A percentile compares a stretch with the other conserved stretches of the same genome.
phyloP scores from a whole-genome alignment of 2,888 invertebrate genomes.

The Pollenia labialis region DNA sequence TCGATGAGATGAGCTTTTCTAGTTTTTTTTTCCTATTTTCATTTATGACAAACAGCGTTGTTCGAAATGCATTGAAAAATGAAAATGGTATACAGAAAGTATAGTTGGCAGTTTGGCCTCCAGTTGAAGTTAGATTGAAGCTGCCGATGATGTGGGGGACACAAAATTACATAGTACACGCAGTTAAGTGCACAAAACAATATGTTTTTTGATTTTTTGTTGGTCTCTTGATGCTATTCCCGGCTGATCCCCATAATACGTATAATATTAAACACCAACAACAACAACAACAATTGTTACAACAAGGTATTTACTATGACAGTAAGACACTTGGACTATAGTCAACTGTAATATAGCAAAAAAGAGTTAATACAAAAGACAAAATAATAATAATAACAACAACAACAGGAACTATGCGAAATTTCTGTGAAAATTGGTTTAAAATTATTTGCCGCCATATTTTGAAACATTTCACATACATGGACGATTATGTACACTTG shows the following conservation, averaged over 20 bases:
- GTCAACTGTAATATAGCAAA: conserved; percentile 36
- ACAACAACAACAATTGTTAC: conserved; percentile 35
- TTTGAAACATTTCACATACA: conserved; percentile 60
- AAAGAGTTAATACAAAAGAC: conserved; percentile 37
- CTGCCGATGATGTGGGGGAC: conserved; percentile 73
- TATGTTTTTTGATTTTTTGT: conserved; percentile 3
- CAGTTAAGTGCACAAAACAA: conserved; percentile 55
- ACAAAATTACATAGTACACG: conserved; percentile 68
- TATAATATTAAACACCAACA: conserved; percentile 34
- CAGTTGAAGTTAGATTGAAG: conserved; percentile 71
- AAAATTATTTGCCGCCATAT: conserved; percentile 74
- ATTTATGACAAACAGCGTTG: conserved; percentile 69
- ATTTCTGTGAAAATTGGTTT: conserved; percentile 76
- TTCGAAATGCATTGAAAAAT: conserved; percentile 47
- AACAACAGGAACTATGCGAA: conserved; percentile 75
- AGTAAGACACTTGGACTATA: conserved; percentile 57
- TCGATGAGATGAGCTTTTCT: conserved; percentile 31
- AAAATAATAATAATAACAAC: conserved; percentile 47
- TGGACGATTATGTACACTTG: conserved; percentile 47
- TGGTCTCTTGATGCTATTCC: conserved; percentile 39
- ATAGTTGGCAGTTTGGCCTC: conserved; percentile 60
- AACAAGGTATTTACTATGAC: conserved; percentile 69
- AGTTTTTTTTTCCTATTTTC: conserved; percentile 24
- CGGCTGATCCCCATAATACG: conserved; percentile 50
- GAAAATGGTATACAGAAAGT: conserved; percentile 57